phyloP scores from a whole-genome alignment of 2,797 vertebrate species.

The Moxostoma hubbsi region DNA sequence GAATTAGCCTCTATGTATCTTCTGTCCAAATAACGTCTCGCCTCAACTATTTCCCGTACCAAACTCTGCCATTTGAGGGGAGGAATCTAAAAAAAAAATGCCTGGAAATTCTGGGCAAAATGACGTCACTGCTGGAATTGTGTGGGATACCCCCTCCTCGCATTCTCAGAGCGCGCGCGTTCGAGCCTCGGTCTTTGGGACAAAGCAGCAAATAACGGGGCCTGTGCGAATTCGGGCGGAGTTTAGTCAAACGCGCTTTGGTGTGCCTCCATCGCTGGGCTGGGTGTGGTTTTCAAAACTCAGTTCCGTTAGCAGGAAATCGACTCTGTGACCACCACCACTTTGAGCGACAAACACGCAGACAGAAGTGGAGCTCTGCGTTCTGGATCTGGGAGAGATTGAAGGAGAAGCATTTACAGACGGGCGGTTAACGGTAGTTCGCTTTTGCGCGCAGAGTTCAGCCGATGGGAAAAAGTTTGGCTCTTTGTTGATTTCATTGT shows the following conservation, averaged over 20 bases:
- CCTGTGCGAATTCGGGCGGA: slow-evolving; percentile 69
- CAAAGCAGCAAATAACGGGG: slow-evolving; percentile 59
- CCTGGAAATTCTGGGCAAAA: slow-evolving; percentile 29
- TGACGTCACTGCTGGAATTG: slow-evolving; percentile 34
- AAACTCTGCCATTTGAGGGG: background rate
- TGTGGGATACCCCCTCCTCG: slow-evolving; percentile 45
- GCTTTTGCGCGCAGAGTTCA: slow-evolving; percentile 64
- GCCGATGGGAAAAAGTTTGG: slow-evolving; percentile 80
- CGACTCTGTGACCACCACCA: slow-evolving; percentile 63
- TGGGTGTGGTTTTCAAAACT: slow-evolving; percentile 83
- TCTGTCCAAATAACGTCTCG: slow-evolving; percentile 7
- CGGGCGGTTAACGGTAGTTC: slow-evolving; percentile 32
- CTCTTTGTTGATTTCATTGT: slow-evolving; percentile 65
- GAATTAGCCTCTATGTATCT: background rate
- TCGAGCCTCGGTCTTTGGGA: slow-evolving; percentile 7
- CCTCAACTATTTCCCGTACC: background rate
- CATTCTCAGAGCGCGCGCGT: slow-evolving; percentile 36
- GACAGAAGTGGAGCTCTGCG: slow-evolving; percentile 27
- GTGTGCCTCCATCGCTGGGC: slow-evolving; percentile 68
- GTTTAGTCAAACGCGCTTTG: slow-evolving; percentile 63
- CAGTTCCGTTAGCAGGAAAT: slow-evolving; percentile 86
- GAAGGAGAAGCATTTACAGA: slow-evolving; percentile 36
- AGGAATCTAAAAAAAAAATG: slow-evolving; percentile 3
- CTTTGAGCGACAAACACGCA: slow-evolving; percentile 67
- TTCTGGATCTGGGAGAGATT: slow-evolving; percentile 49